Conservation (phyloP, 2,797 vertebrate genomes). For the Tapirus indicus region DNA sequence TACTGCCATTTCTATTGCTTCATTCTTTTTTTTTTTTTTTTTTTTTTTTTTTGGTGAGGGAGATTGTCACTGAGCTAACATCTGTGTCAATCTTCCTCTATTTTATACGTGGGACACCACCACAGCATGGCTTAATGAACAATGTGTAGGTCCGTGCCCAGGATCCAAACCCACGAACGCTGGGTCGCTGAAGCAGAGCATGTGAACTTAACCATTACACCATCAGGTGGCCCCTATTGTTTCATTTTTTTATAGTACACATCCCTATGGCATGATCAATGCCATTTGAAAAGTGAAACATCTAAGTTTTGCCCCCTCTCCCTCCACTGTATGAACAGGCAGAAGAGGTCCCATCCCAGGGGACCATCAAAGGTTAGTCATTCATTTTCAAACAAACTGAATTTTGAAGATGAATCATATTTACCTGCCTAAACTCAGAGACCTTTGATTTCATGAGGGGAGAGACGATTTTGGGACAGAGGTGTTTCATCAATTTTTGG, state of each 20-base stretch:
- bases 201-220: no score
- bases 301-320: not conserved
- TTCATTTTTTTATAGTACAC: not conserved
- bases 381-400: conserved; percentile 31
- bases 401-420: conserved; percentile 38
- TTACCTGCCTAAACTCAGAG: not conserved
- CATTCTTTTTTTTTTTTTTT: not conserved
- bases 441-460: conserved; percentile 1
- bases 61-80: no score
- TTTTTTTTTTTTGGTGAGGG: no score
- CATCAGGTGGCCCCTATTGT: no score
- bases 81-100: no score
- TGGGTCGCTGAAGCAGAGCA: no score
- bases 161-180: no score
- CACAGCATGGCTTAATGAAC: no score
- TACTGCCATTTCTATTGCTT: not conserved
- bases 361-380: not conserved
- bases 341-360: not conserved
- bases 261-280: not conserved
- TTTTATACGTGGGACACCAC: no score
- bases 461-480: not conserved
- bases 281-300: not conserved
- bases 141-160: no score
- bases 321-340: not conserved
- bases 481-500: conserved; percentile 22